Evolutionary conservation across 2,797 vertebrate genomes (phyloP).

Genomic region (Muscicapa comitata): DNA sequence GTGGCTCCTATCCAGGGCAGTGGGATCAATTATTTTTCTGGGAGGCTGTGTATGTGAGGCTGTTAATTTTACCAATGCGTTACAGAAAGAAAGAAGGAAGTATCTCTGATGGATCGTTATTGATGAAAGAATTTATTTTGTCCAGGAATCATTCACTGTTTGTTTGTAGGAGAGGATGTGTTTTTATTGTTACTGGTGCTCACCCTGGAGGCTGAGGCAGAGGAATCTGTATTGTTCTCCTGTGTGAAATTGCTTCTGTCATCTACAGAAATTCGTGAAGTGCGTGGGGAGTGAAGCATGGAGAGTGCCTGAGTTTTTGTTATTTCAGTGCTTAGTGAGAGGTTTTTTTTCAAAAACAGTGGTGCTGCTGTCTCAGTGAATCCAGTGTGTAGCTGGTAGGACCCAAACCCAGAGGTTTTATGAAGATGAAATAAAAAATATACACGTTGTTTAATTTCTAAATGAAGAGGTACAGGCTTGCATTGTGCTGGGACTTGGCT

Average conservation of each 20-base stretch:
- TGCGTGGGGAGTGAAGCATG: not conserved
- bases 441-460: not conserved
- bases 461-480: not conserved
- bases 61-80: constrained; percentile 26
- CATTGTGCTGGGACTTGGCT: not conserved
- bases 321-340: not conserved
- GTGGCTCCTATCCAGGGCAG: not conserved
- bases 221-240: not conserved
- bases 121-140: not conserved
- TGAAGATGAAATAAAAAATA: not conserved
- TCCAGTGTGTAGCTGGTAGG: not conserved
- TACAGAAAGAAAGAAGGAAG: not conserved
- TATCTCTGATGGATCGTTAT: not conserved
- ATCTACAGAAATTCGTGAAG: not conserved
- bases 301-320: not conserved
- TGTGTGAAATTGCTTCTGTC: not conserved
- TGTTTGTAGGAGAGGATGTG: not conserved
- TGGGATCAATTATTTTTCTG: not conserved
- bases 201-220: not conserved
- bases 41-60: not conserved
- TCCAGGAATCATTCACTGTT: accelerated
- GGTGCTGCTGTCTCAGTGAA: not conserved
- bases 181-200: not conserved
- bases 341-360: not conserved
- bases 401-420: not conserved